Base-by-base conservation (phyloP, 2,113 vertebrate genomes). In the Furnarius figulus region DNA sequence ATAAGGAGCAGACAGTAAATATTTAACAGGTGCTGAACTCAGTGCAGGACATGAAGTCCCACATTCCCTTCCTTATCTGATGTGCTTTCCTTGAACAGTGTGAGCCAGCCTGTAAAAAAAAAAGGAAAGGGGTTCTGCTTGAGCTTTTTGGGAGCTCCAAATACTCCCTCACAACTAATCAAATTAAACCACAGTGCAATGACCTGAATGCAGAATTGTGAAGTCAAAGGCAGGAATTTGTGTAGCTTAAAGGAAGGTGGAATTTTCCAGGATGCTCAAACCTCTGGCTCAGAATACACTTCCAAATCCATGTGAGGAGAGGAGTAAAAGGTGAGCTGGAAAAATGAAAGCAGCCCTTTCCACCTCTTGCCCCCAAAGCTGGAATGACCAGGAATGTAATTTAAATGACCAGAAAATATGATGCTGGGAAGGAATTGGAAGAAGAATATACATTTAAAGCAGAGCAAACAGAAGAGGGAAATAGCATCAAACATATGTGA, bases 401-500 rank as follows among this genome's bases (percentile, higher is more conserved):
- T 15, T 71, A 79, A 27, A 66, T 63, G 53, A 52, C 68, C 85
- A 35, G 42, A 46, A 46, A 47, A 37, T 31, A 11, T 14, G 50
- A 24, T 31, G 50, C 5, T 59, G 47, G 52, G 66, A 28, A 66
- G 72, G 49, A 84, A 30, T 5, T 92, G 92, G 55, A 63, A 68
- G 62, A 93, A 10, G 31, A 89, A 47, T 63, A 55, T 21, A 27
- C n/a, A 20, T 85, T 91, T 70, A 86, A 31, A 73, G 65, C 39
- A 56, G 68, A 89, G 46, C 28, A 74, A 84, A 78, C 23, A 83
- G 92, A 61, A 82, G 79, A 80, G 23, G 31, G 56, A 97, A 92
- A 88, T 71, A 95, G 28, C 35, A 39, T 73, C 71, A 73, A 92
- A 78, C 58, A 77, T 93, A 88, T 84, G 82, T 86, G 68, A 86